Evolutionary conservation across 2,113 vertebrate species (phyloP), one percentile per base, ranked within the genome.

Genomic region (Panthera tigris): DNA sequence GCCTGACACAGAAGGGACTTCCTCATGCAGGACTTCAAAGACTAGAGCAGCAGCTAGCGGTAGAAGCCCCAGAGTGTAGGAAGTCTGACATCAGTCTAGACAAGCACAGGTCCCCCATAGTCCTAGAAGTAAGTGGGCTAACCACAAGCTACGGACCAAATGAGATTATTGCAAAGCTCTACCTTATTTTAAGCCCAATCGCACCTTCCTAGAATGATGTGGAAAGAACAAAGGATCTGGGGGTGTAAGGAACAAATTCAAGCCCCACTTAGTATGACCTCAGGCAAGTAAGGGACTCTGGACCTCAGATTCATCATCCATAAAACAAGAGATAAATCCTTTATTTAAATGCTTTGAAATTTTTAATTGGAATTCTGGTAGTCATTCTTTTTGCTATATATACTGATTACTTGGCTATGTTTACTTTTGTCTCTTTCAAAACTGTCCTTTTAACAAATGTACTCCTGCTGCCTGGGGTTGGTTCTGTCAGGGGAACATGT

Each of bases 201-300:
- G 7, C 23, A 27, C 25, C 71, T 57, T 73, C 92, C 78, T 7
- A 95, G 71, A 91, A 88, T 78, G 33, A 13, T 80, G 29, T 74
- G 65, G 80, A 80, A 94, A 91, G 50, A 92, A 95, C 19, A 87
- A 4, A 97, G 29, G 79, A 80, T 73, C 52, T 66, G 55, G 89
- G 45, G 21, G 86, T 4, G 90, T 7, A 89, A 78, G 55, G 36
- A 95, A 93, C 25, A 76, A 36, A 86, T 78, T 45, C 11, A 36
- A 96, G 71, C 61, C 68, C 15, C 50, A 68, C 57, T 4, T 68
- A 52, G 25, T 82, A 76, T 21, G 57, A 65, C 29, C 52, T 73
- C 80, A 90, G 25, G 88, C n/a, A 93, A 55, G 19, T 31, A 63
- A 93, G 76, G 57, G 68, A 65, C n/a, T 89, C 69, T 57, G 41